Base-by-base conservation (phyloP, 2,888 invertebrate genomes). In the Oxyscelio sp. region DNA sequence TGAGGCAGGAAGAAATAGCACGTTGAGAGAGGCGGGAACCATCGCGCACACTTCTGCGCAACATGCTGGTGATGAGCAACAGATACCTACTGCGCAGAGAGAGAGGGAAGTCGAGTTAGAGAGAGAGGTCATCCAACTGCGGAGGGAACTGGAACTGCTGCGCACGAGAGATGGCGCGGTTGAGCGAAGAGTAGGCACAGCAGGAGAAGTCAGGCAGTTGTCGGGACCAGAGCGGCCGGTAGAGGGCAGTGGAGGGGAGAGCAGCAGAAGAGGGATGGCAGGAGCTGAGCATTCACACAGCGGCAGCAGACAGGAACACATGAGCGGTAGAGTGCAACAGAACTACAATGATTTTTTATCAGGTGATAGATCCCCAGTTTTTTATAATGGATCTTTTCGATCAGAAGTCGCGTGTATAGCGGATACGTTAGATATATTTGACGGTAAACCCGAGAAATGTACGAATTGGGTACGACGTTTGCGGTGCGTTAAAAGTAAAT, bases 381-480 rank as follows among this genome's bases (percentile, higher is more conserved):
- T 9, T 17, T n/a, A 19, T 19, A 48, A 22, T 22, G 22, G 59
- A 22, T 59, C 11, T 22, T n/a, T 15, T 3, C 24, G 15, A 15
- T 17, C 43, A 1, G 59, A 59, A 13, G 5, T 59, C n/a, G 15
- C 43, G 24, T 59, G 43, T 43, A 59, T 59, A 0, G 59, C 59
- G 22, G 59, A 59, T 6, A 22, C 15, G 1, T 8, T 43, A 9
- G 15, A 43, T n/a, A 22, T 9, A 0, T 59, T 59, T 43, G 59
- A 59, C 34, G 59, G 59, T n/a, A 43, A 59, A 24, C 40, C 59
- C 2, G 59, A 43, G n/a, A 40, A 43, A 9, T 59, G 59, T 22
- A 6, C 9, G n/a, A 43, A 22, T 59, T 59, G 59, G 59, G n/a
- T 59, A 15, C 21, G 43, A 43, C 43, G 15, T 22, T n/a, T 59